Base-by-base conservation (phyloP, 2,888 invertebrate species). In the Morpho helenor region DNA sequence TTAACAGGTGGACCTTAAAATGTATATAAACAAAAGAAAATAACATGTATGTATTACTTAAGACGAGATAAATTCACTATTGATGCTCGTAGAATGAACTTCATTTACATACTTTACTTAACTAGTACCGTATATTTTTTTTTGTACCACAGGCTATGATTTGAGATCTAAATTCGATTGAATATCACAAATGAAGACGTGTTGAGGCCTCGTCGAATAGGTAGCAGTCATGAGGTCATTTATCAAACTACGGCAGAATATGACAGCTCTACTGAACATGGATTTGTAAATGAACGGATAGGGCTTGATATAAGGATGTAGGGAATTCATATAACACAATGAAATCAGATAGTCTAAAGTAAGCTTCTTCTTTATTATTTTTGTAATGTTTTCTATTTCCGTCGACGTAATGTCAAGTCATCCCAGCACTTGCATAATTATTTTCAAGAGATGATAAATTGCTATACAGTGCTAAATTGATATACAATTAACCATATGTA, bases 161-260 rank as follows among this genome's bases (percentile, higher is more conserved):
- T 57, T 50, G 62, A 79, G 77, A 79, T 83, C 78, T 74, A 75
- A 76, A 77, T 78, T 68, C 74, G 76, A 76, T 82, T 80, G 82
- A 83, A 86, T 82, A 85, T 80, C 80, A 78, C 74, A 84, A 82
- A 84, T 83, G 81, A 84, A 85, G 84, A 84, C 74, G 78, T 69
- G 77, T 79, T 72, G 73, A 72, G 70, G 65, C 68, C 69, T 69
- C 66, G 69, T 66, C 66, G 61, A 66, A 66, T 72, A 74, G 77
- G 80, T 76, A 77, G 82, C 76, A 64, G 66, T 70, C 70, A 69
- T 66, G 68, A 67, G 61, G 68, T 86, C 82, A 85, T 87, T 84
- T 83, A 85, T 84, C 86, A 86, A 76, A 69, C 67, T 66, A 70
- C 73, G 64, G 70, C 70, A 62, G 66, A 68, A 63, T 65, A 66